Percentiles rank a stretch among this genome's conserved stretches.
phyloP scores from a whole-genome alignment of 1,140 invertebrate genomes.

The Pygmarrhopalites habei region DNA sequence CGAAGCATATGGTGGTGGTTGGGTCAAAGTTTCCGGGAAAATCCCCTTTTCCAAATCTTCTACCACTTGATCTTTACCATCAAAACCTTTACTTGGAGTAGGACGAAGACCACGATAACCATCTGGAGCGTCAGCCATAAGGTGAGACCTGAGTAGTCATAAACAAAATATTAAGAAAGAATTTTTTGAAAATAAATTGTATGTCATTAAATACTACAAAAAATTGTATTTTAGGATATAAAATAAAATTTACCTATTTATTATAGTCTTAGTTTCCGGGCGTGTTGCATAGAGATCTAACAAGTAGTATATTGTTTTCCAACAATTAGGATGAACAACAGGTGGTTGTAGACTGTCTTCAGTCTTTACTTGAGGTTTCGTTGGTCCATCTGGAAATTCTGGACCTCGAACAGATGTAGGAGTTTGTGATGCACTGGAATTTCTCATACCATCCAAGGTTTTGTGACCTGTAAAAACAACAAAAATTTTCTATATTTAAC shows the following conservation, averaged over 20 bases:
- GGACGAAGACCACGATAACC: conserved; percentile 2
- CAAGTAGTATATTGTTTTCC: conserved; percentile 88
- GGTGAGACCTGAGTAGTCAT: background rate
- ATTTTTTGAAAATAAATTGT: too few species aligned
- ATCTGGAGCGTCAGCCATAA: conserved; percentile 8
- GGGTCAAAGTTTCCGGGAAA: background rate
- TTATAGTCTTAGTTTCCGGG: conserved; percentile 87
- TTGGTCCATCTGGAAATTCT: conserved; percentile 17
- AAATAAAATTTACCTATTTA: too few species aligned
- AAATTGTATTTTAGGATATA: too few species aligned
- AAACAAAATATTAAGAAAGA: too few species aligned
- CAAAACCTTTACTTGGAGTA: conserved; percentile 6
- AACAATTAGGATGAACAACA: conserved; percentile 67
- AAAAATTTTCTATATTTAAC: too few species aligned
- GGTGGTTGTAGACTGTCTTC: conserved; percentile 4
- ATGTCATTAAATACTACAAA: too few species aligned
- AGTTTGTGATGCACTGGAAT: conserved; percentile 35
- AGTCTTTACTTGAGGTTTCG: background rate
- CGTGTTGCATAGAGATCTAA: conserved; percentile 87
- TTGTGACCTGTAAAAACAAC: too few species aligned
- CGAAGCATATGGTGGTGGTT: conserved; percentile 12
- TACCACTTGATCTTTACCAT: conserved; percentile 25
- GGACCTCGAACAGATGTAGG: conserved; percentile 33
- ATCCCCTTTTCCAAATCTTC: conserved; percentile 36
- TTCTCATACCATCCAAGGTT: conserved; percentile 24